phyloP scores from a whole-genome alignment of 2,797 vertebrate genomes.

The Onychomys leucogaster region DNA sequence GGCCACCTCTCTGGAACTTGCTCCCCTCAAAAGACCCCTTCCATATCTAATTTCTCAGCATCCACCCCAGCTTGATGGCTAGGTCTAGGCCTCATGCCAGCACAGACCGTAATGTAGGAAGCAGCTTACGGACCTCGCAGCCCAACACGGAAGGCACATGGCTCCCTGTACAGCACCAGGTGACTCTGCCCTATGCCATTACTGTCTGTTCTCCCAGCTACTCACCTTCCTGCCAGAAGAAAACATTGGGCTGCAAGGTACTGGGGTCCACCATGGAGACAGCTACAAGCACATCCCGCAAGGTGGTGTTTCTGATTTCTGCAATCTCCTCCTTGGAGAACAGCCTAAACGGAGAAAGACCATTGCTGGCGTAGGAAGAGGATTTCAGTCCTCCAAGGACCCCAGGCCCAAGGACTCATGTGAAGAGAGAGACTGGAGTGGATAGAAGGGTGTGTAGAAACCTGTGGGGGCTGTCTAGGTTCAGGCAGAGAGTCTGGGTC shows the following conservation, averaged over 20 bases:
- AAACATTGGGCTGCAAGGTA: conserved; percentile 90
- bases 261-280: conserved; percentile 82
- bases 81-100: background rate
- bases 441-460: background rate
- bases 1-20: background rate
- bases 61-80: background rate
- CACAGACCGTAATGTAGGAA: background rate
- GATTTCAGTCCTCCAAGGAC: background rate
- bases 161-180: background rate
- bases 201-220: background rate
- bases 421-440: background rate
- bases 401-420: background rate
- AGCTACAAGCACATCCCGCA: conserved; percentile 88
- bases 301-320: conserved; percentile 88
- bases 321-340: conserved; percentile 91
- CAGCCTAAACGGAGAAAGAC: conserved; percentile 87
- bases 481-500: background rate
- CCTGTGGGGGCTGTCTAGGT: too few species aligned
- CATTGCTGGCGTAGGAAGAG: background rate
- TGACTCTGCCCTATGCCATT: background rate
- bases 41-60: background rate
- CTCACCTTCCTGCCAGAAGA: conserved; percentile 92
- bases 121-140: background rate
- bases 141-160: background rate
- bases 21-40: background rate